Evolutionary conservation across 1,140 invertebrate genomes (phyloP), one percentile per base, ranked within the genome.

Genomic region (Zaprionus kolodkinae): DNA sequence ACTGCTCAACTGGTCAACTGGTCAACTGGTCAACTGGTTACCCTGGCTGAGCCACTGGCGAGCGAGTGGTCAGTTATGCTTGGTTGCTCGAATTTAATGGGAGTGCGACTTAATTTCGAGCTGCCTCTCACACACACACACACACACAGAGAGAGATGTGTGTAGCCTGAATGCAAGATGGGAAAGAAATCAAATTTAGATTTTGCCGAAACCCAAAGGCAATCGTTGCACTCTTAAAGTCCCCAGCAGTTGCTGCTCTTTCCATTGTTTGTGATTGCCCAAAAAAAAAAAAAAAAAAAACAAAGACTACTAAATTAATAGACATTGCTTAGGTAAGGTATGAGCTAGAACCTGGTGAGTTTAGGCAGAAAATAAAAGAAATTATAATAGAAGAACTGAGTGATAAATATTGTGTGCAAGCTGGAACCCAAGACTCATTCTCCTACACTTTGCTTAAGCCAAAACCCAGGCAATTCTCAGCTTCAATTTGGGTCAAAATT

Each of bases 41-140:
- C n/a, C n/a, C n/a, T n/a, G 45, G 17, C 33, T 35, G 33, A 30
- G 27, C 21, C 25, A 35, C 64, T 25, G 35, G 11, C 30, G 40
- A 45, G 40, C 21, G 40, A 25, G 30, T 48, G 62, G 55, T 25
- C 43, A 59, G 81, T 67, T 75, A 86, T 81, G 81, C 70, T 75
- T 81, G 63, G 71, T 64, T 85, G 75, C 66, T 45, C 61, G 81
- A 81, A 86, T 85, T 80, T 85, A 85, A 84, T 85, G 66, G 74
- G 69, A 85, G 65, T 81, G 70, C 69, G 81, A 85, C 76, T 85
- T 78, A 72, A 81, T 81, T 81, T 81, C 73, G 66, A 81, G 74
- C 72, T 67, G 62, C 72, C 69, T 60, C 21, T 21, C 40, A 50
- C 27, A 38, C 48, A 13, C 12, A 36, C 27, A 36, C 13, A 30